Evolutionary conservation across 2,797 vertebrate genomes (phyloP).

Genomic region (Chaetodon trifasciatus): DNA sequence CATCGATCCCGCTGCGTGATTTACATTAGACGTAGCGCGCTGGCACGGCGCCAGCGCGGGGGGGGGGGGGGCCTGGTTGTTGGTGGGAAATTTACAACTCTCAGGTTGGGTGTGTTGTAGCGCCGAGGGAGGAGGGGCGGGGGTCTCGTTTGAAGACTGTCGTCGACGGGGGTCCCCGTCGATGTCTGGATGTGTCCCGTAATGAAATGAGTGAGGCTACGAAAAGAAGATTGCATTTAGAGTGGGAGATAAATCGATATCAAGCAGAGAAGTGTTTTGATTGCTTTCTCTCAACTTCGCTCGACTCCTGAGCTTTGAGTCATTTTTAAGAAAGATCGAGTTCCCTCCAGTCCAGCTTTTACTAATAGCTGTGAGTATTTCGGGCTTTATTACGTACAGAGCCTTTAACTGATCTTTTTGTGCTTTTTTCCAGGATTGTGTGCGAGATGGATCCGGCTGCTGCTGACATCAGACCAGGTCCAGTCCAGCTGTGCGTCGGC

Average conservation of each 20-base stretch:
- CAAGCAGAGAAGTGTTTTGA: conserved; percentile 53
- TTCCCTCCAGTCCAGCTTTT: neutral
- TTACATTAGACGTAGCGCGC: conserved; percentile 48
- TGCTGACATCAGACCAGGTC: conserved; percentile 87
- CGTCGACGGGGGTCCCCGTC: conserved; percentile 39
- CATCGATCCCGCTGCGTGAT: conserved; percentile 74
- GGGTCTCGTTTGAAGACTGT: conserved; percentile 48
- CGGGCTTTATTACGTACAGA: neutral
- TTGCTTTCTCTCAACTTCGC: conserved; percentile 55
- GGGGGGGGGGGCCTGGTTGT: conserved; percentile 19
- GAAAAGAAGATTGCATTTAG: conserved; percentile 64
- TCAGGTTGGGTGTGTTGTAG: conserved; percentile 13
- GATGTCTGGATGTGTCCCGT: conserved; percentile 61
- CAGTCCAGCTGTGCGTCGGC: conserved; percentile 94
- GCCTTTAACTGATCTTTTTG: neutral
- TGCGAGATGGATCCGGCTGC: conserved; percentile 94
- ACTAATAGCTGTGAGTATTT: neutral
- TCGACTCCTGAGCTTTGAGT: conserved; percentile 17
- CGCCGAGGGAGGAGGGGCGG: conserved; percentile 25
- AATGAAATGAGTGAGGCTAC: conserved; percentile 72
- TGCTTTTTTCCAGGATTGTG: conserved; percentile 90
- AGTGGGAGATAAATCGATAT: conserved; percentile 60
- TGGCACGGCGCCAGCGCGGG: conserved; percentile 35
- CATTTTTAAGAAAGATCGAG: neutral
- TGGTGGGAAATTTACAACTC: conserved; percentile 57